These are phyloP conservation scores for Mastacembelus armatus DNA, from an alignment of 2,797 vertebrate species.

Conservation along the genomic window DNA sequence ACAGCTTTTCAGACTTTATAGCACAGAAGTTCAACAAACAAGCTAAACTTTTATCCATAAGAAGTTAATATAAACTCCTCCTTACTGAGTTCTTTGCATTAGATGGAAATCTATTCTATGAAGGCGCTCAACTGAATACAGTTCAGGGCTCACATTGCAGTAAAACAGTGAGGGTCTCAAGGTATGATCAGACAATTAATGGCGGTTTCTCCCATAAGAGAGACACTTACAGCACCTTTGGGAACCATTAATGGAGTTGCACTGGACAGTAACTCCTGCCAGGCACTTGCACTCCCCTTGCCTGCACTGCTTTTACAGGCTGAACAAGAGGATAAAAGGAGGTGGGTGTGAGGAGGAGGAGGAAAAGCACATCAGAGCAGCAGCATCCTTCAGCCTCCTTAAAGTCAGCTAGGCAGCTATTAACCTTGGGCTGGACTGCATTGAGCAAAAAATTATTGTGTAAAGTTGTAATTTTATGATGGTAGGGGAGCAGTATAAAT, in stretches of 20 bases:
- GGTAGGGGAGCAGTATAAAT: constrained; percentile 82
- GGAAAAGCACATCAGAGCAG: constrained; percentile 48
- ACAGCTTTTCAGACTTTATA: constrained; percentile 21
- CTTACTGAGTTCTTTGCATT: constrained; percentile 67
- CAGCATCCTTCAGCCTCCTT: constrained; percentile 78
- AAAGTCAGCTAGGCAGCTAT: constrained; percentile 83
- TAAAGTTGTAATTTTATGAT: constrained; percentile 88
- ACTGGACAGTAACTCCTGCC: constrained; percentile 78
- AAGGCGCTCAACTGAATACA: constrained; percentile 61
- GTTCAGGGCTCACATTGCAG: constrained; percentile 74
- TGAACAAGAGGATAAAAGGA: constrained; percentile 68
- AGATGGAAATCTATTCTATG: constrained; percentile 73
- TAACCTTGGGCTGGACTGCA: constrained; percentile 86
- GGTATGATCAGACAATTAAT: constrained; percentile 80
- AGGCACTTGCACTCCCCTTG: constrained; percentile 67
- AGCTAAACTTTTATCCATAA: constrained; percentile 65
- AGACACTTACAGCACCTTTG: constrained; percentile 77
- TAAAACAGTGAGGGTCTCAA: constrained; percentile 77
- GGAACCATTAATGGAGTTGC: constrained; percentile 74
- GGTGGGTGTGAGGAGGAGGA: constrained; percentile 52
- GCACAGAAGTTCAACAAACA: constrained; percentile 52
- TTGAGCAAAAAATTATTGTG: constrained; percentile 84
- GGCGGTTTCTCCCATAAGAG: constrained; percentile 69
- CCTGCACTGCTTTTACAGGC: constrained; percentile 74
- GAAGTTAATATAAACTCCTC: constrained; percentile 56